Base-by-base conservation (phyloP, 2,797 vertebrate species). In the Parauchenoglanis ngamensis region DNA sequence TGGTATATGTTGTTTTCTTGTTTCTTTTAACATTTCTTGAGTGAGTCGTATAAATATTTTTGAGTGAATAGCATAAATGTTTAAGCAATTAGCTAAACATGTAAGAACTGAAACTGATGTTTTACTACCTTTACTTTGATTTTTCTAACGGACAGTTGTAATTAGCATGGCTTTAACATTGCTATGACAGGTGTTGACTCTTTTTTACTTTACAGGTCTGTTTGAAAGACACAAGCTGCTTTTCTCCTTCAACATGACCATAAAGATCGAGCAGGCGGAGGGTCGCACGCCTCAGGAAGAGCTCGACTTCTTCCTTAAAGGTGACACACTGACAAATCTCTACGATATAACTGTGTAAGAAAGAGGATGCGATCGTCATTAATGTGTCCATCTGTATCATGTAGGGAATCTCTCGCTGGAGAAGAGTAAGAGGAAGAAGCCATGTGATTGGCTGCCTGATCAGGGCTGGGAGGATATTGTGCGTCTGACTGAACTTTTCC, bases 151-250 rank as follows among this genome's bases (percentile, higher is more conserved):
- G 35, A 44, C 46, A 23, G 70, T 2, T 75, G 23, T 13, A n/a
- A 56, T 77, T 31, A n/a, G 13, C 0, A 3, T 57, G 8, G 28
- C 15, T 57, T 35, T 78, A 21, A 19, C 21, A 15, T 78, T 3
- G 23, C 7, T 1, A 11, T 25, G 40, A 11, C 19, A 40, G 21
- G 21, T 82, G 23, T 6, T 89, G n/a, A 75, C 23, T 54, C 13
- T 31, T 28, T 90, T 52, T 67, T 68, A 21, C 13, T 92, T 57
- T 13, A 0, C 81, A 99, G 98, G 98, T 85, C 92, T 99, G 91
- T 99, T 99, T 90, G 98, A 99, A 93, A 97, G 90, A 88, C 97
- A 99, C 95, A 99, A 99, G 92, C 92, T 99, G 25, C 96, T 99
- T 0, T 99, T 98, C 91, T 97, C 98, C 73, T 99, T 99, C 79